These are phyloP conservation scores for Ochotona princeps DNA, from an alignment of 2,113 vertebrate species.

Conservation along the genomic window DNA sequence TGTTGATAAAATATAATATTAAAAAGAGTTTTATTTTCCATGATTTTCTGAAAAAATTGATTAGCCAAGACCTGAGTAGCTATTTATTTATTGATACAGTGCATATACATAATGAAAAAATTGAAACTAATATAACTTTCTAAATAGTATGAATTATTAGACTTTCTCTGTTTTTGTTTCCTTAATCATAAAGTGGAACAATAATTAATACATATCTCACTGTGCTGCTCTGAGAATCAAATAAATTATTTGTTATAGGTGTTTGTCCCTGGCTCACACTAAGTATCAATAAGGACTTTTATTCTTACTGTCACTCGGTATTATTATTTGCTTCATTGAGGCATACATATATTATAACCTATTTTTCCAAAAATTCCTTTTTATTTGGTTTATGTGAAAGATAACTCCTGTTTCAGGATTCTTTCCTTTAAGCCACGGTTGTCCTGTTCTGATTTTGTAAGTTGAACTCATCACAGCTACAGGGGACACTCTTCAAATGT, in stretches of 20 bases:
- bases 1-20: constrained; percentile 20
- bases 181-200: background rate
- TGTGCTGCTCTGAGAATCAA: background rate
- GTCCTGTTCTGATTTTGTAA: background rate
- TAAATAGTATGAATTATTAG: background rate
- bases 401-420: background rate
- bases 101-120: background rate
- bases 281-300: background rate
- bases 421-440: background rate
- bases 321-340: background rate
- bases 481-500: background rate
- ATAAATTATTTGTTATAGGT: background rate
- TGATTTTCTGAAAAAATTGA: background rate
- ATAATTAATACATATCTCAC: background rate
- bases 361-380: background rate
- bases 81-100: background rate
- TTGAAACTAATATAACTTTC: background rate
- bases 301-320: background rate
- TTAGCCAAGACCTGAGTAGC: background rate
- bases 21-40: background rate
- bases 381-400: background rate
- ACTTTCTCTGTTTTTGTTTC: background rate
- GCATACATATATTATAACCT: background rate
- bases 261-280: background rate
- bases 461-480: background rate